Evolutionary conservation across 2,797 vertebrate genomes (phyloP), one percentile per base, ranked within the genome.

Genomic region (Gallirallus australis): DNA sequence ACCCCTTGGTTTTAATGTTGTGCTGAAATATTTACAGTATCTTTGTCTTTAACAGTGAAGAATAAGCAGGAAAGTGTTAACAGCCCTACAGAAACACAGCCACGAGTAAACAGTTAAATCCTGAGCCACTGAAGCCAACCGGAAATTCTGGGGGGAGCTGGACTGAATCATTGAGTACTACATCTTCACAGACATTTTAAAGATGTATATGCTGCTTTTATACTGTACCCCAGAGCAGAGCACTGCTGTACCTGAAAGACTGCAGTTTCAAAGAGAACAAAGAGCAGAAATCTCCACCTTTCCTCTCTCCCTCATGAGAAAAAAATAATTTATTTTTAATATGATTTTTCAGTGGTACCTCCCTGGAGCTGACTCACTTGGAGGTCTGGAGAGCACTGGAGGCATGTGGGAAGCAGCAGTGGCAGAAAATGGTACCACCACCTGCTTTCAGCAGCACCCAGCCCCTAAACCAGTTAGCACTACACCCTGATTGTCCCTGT

Each of bases 211-310:
- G 69, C n/a, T 63, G 47, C 31, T 59, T 89, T 91, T 72, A 52
- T 30, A 42, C 15, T 24, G 11, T 82, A 54, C 47, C n/a, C 30
- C 79, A 80, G 66, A 89, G 75, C 61, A 82, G n/a, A 91, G 84
- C 0, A 0, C 54, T 77, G 37, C 71, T 52, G 33, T 35, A 80
- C 64, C 79, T 63, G 37, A 87, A 89, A 94, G 56, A 25, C 25
- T 54, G 19, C 33, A 80, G 30, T 70, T 94, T 91, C 75, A 77
- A 89, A 80, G 52, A 82, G 37, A 95, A 64, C 20, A 91, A 82
- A 82, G 76, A 61, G 12, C 18, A 82, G 82, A 89, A 91, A 47
- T 52, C 31, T 56, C 47, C 21, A 61, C 48, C 9, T 28, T 47
- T 86, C 31, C 19, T 83, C 50, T 76, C 90, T 72, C n/a, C 33